A percentile compares a stretch with the other conserved stretches of the same genome.
Conservation (phyloP, 2,113 vertebrate genomes). For the Actenoides lindsayi region DNA sequence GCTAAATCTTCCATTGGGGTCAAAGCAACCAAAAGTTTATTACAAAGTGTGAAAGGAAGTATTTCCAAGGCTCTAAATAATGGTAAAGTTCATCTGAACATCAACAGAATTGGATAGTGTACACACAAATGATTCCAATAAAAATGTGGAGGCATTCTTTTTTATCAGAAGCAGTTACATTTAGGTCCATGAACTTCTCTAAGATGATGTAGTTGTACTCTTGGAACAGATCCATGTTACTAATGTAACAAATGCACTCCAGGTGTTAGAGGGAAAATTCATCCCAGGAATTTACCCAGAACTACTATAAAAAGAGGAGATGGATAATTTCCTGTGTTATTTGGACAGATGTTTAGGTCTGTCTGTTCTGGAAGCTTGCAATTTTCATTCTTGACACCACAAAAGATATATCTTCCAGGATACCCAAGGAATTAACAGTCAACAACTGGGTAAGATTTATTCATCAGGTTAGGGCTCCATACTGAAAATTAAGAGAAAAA, state of each 20-base stretch:
- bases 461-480: neutral
- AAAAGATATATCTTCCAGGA: neutral
- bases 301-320: neutral
- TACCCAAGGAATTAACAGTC: neutral
- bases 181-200: neutral
- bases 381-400: neutral
- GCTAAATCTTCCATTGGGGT: neutral
- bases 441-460: neutral
- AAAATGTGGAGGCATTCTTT: slow-evolving; percentile 5
- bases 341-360: slow-evolving; percentile 22
- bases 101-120: neutral
- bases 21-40: neutral
- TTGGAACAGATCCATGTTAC: slow-evolving; percentile 14
- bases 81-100: slow-evolving; percentile 3
- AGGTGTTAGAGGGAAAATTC: slow-evolving; percentile 36
- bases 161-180: neutral
- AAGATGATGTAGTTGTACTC: neutral
- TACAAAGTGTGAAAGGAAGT: slow-evolving; percentile 4
- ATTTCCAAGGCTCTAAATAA: slow-evolving; percentile 30
- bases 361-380: neutral
- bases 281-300: neutral
- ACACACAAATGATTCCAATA: slow-evolving; percentile 28
- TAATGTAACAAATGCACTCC: slow-evolving; percentile 35
- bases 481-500: neutral
- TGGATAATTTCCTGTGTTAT: slow-evolving; percentile 25